A percentile compares a stretch with the other conserved stretches of the same genome.
These are phyloP conservation scores for Sycophaga agraensis DNA, from an alignment of 1,140 invertebrate genomes.

Conservation along the genomic window DNA sequence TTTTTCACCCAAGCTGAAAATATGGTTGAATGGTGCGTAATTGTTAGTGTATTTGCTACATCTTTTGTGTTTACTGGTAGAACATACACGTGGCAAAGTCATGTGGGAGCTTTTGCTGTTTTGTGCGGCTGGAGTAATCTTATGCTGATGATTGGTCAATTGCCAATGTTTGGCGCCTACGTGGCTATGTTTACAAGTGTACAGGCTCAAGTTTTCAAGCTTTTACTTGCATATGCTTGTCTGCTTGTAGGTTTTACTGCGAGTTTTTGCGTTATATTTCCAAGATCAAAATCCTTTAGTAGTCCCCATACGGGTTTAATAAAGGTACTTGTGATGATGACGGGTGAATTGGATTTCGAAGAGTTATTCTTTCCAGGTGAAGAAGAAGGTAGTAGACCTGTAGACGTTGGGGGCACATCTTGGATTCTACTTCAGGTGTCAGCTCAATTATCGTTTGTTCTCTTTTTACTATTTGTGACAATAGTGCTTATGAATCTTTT, in stretches of 20 bases:
- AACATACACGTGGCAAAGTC: slow-evolving; percentile 80
- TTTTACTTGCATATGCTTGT: slow-evolving; percentile 80
- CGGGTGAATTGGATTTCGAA: slow-evolving; percentile 77
- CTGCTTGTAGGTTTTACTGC: slow-evolving; percentile 82
- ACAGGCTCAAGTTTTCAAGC: slow-evolving; percentile 80
- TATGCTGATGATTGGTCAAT: slow-evolving; percentile 83
- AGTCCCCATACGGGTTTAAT: slow-evolving; percentile 78
- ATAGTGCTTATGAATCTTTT: slow-evolving; percentile 81
- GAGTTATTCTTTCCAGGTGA: slow-evolving; percentile 63
- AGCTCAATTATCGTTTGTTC: slow-evolving; percentile 71
- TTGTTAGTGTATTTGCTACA: slow-evolving; percentile 77
- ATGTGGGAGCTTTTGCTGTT: slow-evolving; percentile 78
- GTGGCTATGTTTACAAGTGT: slow-evolving; percentile 86
- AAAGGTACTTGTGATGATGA: slow-evolving; percentile 82
- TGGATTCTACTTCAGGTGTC: slow-evolving; percentile 67
- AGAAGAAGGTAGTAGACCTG: slow-evolving; percentile 64
- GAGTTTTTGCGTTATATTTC: slow-evolving; percentile 84
- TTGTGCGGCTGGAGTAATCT: slow-evolving; percentile 83
- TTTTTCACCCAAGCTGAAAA: slow-evolving; percentile 82
- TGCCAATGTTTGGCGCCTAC: slow-evolving; percentile 82
- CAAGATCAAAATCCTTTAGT: slow-evolving; percentile 74
- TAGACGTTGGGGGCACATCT: slow-evolving; percentile 41
- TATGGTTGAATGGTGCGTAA: slow-evolving; percentile 82
- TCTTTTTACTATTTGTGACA: slow-evolving; percentile 76
- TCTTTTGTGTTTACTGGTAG: slow-evolving; percentile 75